Evolutionary conservation across 2,888 invertebrate genomes (phyloP).

Genomic region (Gastracanthus pulcherrimus): DNA sequence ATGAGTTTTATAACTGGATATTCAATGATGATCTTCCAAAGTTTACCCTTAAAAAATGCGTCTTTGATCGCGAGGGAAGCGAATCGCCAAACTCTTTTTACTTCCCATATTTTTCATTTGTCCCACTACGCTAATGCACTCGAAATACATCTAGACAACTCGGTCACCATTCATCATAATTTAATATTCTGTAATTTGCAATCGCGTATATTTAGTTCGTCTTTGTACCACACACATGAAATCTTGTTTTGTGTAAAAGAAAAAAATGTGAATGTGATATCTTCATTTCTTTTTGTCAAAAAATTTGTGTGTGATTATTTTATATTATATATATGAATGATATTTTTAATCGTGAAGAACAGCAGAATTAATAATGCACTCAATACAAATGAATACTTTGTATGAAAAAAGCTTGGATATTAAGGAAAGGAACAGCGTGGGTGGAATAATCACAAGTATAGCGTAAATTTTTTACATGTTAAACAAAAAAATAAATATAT

Average conservation of each 20-base stretch:
- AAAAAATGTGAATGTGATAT: background rate
- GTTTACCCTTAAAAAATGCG: background rate
- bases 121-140: constrained; percentile 12
- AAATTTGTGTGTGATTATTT: background rate
- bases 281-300: background rate
- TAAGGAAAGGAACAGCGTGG: constrained; percentile 42
- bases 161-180: constrained; percentile 16
- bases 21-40: background rate
- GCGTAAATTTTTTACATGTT: constrained; percentile 42
- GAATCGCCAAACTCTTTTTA: background rate
- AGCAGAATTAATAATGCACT: background rate
- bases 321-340: background rate
- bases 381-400: background rate
- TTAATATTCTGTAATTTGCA: constrained; percentile 30
- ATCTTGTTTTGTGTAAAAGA: constrained; percentile 14
- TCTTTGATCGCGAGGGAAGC: background rate
- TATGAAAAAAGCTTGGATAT: constrained; percentile 9
- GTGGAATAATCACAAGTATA: constrained; percentile 45
- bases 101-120: background rate
- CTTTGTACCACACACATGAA: constrained; percentile 37
- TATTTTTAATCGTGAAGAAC: background rate
- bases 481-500: constrained; percentile 59
- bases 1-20: background rate
- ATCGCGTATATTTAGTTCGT: constrained; percentile 39
- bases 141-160: constrained; percentile 21